Conservation (phyloP, 2,113 vertebrate species). For the Chroicocephalus ridibundus region DNA sequence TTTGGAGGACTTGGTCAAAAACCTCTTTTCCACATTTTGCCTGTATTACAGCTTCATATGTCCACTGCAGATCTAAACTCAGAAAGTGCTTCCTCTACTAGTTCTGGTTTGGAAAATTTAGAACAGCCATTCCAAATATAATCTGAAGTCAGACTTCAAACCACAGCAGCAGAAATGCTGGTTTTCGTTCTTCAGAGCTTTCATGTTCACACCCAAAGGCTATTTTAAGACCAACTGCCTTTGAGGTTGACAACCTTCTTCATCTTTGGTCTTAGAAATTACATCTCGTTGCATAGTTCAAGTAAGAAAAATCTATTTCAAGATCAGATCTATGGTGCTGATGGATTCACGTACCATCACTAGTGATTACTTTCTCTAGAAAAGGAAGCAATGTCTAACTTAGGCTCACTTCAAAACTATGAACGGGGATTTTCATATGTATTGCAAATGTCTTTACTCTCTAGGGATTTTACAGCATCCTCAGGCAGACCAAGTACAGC, state of each 20-base stretch:
- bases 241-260: neutral
- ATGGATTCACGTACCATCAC: neutral
- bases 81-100: neutral
- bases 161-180: neutral
- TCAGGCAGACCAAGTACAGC: neutral
- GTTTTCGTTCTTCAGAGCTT: slow-evolving; percentile 5
- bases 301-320: neutral
- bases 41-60: neutral
- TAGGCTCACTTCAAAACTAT: neutral
- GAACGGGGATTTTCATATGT: neutral
- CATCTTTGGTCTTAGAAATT: neutral
- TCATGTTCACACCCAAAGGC: neutral
- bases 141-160: neutral
- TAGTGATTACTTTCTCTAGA: neutral
- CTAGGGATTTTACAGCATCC: neutral
- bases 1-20: neutral
- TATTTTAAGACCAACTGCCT: neutral
- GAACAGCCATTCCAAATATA: neutral
- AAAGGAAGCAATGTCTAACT: neutral
- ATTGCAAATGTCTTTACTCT: neutral
- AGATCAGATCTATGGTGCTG: neutral
- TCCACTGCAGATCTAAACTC: neutral
- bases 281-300: neutral
- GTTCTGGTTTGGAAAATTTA: neutral
- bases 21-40: neutral